phyloP scores from a whole-genome alignment of 2,888 invertebrate genomes.

The Cyclophora albipunctata region DNA sequence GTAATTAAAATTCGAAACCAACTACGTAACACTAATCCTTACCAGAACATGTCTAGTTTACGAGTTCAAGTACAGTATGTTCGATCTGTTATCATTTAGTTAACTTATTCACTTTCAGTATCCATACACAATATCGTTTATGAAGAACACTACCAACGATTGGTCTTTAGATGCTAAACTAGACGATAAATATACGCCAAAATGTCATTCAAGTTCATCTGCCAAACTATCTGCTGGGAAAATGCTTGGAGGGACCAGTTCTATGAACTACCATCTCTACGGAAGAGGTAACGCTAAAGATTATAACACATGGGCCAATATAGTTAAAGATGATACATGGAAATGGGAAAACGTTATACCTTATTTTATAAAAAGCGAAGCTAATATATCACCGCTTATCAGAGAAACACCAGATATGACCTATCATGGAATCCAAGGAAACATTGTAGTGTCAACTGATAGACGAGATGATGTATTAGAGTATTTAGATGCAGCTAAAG shows the following conservation, averaged over 20 bases:
- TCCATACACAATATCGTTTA: conserved; percentile 7
- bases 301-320: conserved; percentile 64
- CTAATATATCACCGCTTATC: conserved; percentile 19
- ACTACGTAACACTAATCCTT: no score
- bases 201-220: conserved; percentile 14
- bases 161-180: conserved; percentile 37
- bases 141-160: conserved; percentile 16
- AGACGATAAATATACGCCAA: conserved; percentile 40
- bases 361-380: conserved; percentile 62
- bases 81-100: no score
- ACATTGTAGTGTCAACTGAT: conserved; percentile 43
- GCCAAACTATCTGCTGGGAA: conserved; percentile 65
- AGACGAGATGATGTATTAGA: conserved; percentile 1
- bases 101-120: conserved; percentile 5
- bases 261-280: conserved; percentile 68
- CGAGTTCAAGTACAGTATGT: no score
- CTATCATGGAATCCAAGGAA: conserved; percentile 50
- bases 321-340: conserved; percentile 65
- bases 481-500: conserved; percentile 44
- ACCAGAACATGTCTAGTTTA: no score
- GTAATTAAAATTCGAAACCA: no score
- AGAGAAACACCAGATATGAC: conserved; percentile 7
- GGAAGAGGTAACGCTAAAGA: conserved; percentile 48
- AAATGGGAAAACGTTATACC: conserved; percentile 61
- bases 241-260: conserved; percentile 72